These are phyloP conservation scores for Macaria notata DNA, from an alignment of 2,888 invertebrate species.

Conservation along the genomic window DNA sequence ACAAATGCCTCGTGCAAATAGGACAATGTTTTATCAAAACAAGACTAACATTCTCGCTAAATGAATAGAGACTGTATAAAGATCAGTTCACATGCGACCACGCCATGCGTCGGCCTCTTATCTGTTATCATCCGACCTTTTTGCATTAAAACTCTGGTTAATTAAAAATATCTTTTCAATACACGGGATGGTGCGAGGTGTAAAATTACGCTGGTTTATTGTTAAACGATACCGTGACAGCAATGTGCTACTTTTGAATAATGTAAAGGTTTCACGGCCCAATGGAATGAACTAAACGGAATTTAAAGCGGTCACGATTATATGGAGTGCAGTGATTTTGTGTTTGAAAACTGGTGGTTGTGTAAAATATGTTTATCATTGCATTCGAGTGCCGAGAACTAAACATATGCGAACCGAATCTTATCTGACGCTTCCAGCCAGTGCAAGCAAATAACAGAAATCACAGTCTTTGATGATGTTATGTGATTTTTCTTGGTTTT, in stretches of 20 bases:
- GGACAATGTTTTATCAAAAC: constrained; percentile 29
- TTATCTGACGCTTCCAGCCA: not conserved
- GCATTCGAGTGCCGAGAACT: too few species aligned
- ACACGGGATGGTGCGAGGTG: constrained; percentile 10
- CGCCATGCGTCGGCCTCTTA: constrained; percentile 59
- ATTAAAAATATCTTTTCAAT: constrained; percentile 18
- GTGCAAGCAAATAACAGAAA: not conserved
- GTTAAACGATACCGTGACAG: constrained; percentile 3
- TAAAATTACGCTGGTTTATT: constrained; percentile 10
- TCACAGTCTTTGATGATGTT: too few species aligned
- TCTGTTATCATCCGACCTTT: constrained; percentile 71
- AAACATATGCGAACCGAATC: too few species aligned
- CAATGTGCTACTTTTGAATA: constrained; percentile 1
- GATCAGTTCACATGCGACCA: constrained; percentile 46
- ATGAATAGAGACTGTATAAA: constrained; percentile 30
- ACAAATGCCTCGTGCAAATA: constrained; percentile 27
- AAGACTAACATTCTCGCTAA: constrained; percentile 28
- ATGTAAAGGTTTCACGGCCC: constrained; percentile 1
- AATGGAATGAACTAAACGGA: too few species aligned
- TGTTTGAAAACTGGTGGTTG: too few species aligned
- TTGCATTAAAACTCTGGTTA: constrained; percentile 32
- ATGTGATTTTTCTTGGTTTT: too few species aligned
- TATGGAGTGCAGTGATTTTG: too few species aligned
- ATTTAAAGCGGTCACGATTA: too few species aligned
- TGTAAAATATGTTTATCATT: too few species aligned